These are phyloP conservation scores for Monopis laevigella DNA, from an alignment of 2,888 invertebrate species.

Conservation along the genomic window DNA sequence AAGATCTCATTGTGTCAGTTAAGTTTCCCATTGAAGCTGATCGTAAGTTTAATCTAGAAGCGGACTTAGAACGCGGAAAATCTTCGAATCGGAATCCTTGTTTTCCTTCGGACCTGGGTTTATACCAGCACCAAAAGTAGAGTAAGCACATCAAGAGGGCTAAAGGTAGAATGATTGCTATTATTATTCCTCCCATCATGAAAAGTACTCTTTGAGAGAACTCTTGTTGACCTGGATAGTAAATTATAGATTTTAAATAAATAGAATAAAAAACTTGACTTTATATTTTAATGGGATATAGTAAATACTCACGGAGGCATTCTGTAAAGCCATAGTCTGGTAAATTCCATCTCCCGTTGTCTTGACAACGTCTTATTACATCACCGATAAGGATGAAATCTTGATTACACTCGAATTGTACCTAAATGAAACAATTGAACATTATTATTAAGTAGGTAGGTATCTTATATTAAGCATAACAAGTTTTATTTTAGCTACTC, in stretches of 20 bases:
- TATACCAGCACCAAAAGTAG: conserved; percentile 71
- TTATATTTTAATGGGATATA: not conserved
- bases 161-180: conserved; percentile 76
- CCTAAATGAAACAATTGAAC: too few relatives aligned
- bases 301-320: conserved; percentile 83
- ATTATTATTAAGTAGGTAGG: too few relatives aligned
- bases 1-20: conserved; percentile 57
- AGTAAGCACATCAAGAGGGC: conserved; percentile 69
- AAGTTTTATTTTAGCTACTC: not conserved
- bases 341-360: conserved; percentile 84
- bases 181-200: conserved; percentile 77
- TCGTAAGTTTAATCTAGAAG: conserved; percentile 67
- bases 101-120: conserved; percentile 66
- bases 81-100: conserved; percentile 64
- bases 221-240: conserved; percentile 69
- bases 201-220: conserved; percentile 78
- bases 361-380: conserved; percentile 80
- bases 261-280: too few relatives aligned
- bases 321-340: conserved; percentile 88
- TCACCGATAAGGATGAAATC: conserved; percentile 88
- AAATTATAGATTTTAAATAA: conserved; percentile 17
- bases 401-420: conserved; percentile 91
- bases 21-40: conserved; percentile 62
- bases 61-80: conserved; percentile 66
- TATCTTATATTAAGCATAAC: too few relatives aligned